These are phyloP conservation scores for Lophura nycthemera DNA, from an alignment of 2,113 vertebrate species.

Conservation along the genomic window DNA sequence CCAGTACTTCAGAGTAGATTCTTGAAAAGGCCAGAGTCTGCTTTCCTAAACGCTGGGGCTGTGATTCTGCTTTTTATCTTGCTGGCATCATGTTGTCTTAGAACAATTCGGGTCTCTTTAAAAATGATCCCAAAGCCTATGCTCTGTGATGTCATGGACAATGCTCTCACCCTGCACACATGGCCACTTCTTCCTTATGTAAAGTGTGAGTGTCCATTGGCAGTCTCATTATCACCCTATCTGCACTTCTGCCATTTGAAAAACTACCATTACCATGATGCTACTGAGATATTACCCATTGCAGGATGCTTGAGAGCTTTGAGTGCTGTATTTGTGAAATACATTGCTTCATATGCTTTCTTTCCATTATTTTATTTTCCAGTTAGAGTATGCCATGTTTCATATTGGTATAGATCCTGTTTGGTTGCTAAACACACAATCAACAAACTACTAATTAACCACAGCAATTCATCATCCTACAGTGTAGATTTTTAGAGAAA, in stretches of 20 bases:
- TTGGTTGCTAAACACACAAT: neutral
- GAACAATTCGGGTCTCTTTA: neutral
- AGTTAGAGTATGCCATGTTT: neutral
- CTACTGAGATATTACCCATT: neutral
- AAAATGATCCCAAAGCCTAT: neutral
- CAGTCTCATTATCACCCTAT: neutral
- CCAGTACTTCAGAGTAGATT: neutral
- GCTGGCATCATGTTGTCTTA: neutral
- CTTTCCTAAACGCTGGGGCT: neutral
- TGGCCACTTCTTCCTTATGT: neutral
- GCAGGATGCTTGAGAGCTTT: neutral
- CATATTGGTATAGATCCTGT: neutral
- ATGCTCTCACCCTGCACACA: neutral
- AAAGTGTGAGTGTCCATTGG: neutral
- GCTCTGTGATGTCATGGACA: neutral
- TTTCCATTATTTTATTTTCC: neutral
- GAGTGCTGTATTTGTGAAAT: neutral
- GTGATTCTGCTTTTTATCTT: neutral
- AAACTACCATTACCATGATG: neutral
- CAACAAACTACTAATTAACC: conserved; percentile 28
- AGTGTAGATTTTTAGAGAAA: neutral
- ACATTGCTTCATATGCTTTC: neutral
- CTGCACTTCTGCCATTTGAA: neutral
- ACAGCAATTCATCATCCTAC: neutral
- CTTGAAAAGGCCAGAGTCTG: neutral